These are phyloP conservation scores for Neosilurus mollespiculum DNA, from an alignment of 2,797 vertebrate species.

Conservation along the genomic window DNA sequence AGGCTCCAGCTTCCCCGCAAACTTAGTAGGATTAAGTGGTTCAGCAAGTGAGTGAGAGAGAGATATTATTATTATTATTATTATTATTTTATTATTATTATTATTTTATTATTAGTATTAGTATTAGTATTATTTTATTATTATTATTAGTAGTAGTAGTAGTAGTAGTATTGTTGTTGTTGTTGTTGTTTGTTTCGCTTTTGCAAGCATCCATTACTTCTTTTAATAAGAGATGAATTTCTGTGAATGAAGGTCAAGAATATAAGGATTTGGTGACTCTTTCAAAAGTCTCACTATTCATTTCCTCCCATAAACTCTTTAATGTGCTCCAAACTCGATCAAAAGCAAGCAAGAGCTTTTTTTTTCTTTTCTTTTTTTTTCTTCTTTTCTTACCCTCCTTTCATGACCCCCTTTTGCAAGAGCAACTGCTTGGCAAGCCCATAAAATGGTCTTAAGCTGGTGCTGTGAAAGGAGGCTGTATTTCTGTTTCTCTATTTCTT, in stretches of 20 bases:
- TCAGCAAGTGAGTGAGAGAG: too few species aligned
- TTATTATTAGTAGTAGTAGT: slow-evolving; percentile 26
- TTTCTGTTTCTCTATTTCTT: slow-evolving; percentile 54
- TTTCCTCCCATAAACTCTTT: slow-evolving; percentile 69
- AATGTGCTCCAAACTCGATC: slow-evolving; percentile 66
- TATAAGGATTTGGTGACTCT: slow-evolving; percentile 56
- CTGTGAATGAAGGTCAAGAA: slow-evolving; percentile 5
- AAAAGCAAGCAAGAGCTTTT: slow-evolving; percentile 53
- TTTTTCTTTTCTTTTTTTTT: slow-evolving; percentile 54
- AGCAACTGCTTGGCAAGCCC: slow-evolving; percentile 47
- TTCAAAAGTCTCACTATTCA: slow-evolving; percentile 71
- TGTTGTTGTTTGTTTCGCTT: slow-evolving; percentile 14
- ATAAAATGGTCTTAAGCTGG: slow-evolving; percentile 48
- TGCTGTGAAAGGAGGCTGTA: slow-evolving; percentile 43
- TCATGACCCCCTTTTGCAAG: slow-evolving; percentile 55
- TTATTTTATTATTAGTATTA: slow-evolving; percentile 28
- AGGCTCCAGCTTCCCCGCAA: too few species aligned
- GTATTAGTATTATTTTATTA: slow-evolving; percentile 34
- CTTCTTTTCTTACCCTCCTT: slow-evolving; percentile 28
- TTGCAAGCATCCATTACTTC: not conserved
- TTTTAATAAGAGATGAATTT: slow-evolving; percentile 8
- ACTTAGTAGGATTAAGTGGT: too few species aligned
- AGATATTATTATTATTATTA: too few species aligned
- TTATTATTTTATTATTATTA: too few species aligned
- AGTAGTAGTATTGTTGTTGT: not conserved